Percentiles rank a stretch among this genome's conserved stretches.
These are phyloP conservation scores for Cinclus cinclus DNA, from an alignment of 2,113 vertebrate species.

Conservation along the genomic window DNA sequence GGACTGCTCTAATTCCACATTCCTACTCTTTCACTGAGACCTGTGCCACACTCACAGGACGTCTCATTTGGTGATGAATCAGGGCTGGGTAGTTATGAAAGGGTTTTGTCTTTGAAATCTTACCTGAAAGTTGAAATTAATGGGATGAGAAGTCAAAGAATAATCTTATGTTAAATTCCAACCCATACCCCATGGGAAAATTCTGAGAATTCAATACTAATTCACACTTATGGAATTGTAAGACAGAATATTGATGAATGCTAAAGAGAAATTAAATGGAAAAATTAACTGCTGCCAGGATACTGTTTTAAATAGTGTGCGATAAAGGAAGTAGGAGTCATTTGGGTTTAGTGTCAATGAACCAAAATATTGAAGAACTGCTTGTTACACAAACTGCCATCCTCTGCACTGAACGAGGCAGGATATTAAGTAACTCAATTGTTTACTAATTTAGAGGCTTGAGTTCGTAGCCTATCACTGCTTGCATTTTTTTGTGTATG, in stretches of 20 bases:
- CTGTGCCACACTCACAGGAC: neutral
- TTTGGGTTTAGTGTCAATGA: neutral
- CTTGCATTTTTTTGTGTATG: neutral
- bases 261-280: neutral
- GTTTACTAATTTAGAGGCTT: neutral
- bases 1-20: too few species aligned
- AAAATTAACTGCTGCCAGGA: neutral
- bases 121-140: neutral
- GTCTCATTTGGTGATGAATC: neutral
- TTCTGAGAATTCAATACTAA: neutral
- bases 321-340: neutral
- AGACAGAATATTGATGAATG: neutral
- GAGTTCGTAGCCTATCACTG: neutral
- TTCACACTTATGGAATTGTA: neutral
- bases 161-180: neutral
- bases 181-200: neutral
- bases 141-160: neutral
- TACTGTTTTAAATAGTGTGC: neutral
- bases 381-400: neutral
- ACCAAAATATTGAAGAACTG: neutral
- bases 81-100: neutral
- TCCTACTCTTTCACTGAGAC: accelerated
- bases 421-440: neutral
- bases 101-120: neutral
- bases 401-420: neutral